These are phyloP conservation scores for Ibidorhyncha struthersii DNA, from an alignment of 2,113 vertebrate genomes.

Conservation along the genomic window DNA sequence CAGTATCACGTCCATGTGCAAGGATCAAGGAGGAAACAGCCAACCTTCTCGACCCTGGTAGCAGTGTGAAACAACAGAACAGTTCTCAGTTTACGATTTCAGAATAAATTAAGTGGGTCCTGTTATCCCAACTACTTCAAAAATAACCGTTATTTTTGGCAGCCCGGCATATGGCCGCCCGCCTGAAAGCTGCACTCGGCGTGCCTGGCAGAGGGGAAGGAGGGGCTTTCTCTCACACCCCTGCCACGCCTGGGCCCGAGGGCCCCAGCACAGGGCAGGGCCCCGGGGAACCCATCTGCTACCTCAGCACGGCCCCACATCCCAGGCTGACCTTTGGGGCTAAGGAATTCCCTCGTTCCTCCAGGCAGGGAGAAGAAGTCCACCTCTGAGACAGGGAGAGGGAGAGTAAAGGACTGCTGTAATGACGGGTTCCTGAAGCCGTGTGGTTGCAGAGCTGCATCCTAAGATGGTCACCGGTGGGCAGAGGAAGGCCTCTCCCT, in stretches of 20 bases:
- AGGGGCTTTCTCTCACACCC: not conserved
- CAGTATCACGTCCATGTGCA: fast-evolving
- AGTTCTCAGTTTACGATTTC: not conserved
- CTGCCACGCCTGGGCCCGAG: fast-evolving
- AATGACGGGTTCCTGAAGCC: fast-evolving
- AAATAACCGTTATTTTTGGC: not conserved
- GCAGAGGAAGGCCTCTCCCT: no score
- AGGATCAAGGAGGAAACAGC: not conserved
- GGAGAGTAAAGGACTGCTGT: not conserved
- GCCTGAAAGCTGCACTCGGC: fast-evolving
- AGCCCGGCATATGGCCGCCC: not conserved
- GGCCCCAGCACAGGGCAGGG: not conserved
- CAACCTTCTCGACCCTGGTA: not conserved
- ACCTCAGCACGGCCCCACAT: fast-evolving
- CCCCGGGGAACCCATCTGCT: not conserved
- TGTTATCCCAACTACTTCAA: not conserved
- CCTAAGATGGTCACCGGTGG: not conserved
- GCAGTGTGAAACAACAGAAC: not conserved
- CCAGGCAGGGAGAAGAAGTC: fast-evolving
- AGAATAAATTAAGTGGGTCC: not conserved
- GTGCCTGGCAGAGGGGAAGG: not conserved
- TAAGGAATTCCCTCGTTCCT: not conserved
- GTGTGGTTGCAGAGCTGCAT: not conserved
- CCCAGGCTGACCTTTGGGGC: not conserved
- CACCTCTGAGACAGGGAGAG: fast-evolving